Percentiles rank a stretch among this genome's conserved stretches.
Evolutionary conservation across 2,113 vertebrate genomes (phyloP).

Genomic region (Actenoides lindsayi): DNA sequence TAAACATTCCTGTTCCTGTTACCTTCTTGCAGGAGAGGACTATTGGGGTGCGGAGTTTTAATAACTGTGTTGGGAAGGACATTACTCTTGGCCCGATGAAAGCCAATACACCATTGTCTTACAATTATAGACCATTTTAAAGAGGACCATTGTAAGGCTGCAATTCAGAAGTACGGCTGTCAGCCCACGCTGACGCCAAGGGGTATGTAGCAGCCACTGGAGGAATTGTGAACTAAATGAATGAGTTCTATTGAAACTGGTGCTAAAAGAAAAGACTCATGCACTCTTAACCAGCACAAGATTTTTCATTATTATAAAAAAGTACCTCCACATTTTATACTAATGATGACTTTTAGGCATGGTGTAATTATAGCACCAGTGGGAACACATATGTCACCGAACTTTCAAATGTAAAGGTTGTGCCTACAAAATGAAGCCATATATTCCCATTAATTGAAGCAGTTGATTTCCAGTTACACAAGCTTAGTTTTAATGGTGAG

Average conservation of each 20-base stretch:
- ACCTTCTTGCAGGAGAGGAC: not conserved
- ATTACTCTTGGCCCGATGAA: not conserved
- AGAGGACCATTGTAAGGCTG: not conserved
- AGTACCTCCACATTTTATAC: not conserved
- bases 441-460: constrained; percentile 55
- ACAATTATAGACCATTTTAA: not conserved
- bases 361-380: constrained; percentile 32
- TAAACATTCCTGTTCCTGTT: not conserved
- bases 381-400: constrained; percentile 20
- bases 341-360: constrained; percentile 46
- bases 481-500: constrained; percentile 45
- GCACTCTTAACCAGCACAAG: not conserved
- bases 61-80: not conserved
- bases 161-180: not conserved
- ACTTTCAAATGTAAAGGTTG: constrained; percentile 39
- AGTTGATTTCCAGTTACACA: constrained; percentile 45
- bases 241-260: not conserved
- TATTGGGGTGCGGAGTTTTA: not conserved
- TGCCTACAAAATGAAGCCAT: constrained; percentile 46
- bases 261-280: not conserved
- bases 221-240: not conserved
- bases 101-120: not conserved
- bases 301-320: not conserved
- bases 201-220: not conserved
- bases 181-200: not conserved